Conservation (phyloP, 2,113 vertebrate species). For the Gavialis gangeticus region DNA sequence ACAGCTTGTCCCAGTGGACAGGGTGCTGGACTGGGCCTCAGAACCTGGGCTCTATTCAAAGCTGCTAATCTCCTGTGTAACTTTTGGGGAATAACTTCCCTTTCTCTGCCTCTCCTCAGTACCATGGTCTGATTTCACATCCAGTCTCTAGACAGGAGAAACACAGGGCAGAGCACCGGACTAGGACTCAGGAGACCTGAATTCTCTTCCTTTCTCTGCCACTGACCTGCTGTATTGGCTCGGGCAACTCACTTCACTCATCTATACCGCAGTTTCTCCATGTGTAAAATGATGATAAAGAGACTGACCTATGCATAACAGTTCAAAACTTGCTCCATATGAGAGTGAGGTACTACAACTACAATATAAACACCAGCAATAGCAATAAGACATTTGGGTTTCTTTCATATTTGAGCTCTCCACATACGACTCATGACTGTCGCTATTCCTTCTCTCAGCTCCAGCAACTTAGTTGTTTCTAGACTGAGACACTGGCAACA, state of each 20-base stretch:
- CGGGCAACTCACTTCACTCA: background rate
- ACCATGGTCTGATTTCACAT: background rate
- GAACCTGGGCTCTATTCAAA: background rate
- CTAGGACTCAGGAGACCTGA: background rate
- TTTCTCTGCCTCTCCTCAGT: background rate
- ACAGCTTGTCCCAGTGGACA: background rate
- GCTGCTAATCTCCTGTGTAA: background rate
- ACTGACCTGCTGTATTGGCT: background rate
- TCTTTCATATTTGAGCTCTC: background rate
- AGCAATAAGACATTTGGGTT: background rate
- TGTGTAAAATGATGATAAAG: fast-evolving
- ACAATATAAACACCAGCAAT: fast-evolving
- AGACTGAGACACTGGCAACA: background rate
- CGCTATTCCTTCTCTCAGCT: background rate
- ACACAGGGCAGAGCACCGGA: fast-evolving
- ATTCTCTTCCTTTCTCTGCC: background rate
- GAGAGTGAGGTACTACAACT: background rate
- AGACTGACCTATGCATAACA: background rate
- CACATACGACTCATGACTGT: background rate
- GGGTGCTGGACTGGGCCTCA: fast-evolving
- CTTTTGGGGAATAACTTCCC: background rate
- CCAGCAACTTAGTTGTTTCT: background rate
- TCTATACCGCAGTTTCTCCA: background rate
- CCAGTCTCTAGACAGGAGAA: background rate
- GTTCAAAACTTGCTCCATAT: fast-evolving